Evolutionary conservation across 2,113 vertebrate genomes (phyloP).

Genomic region (Trinectes maculatus): DNA sequence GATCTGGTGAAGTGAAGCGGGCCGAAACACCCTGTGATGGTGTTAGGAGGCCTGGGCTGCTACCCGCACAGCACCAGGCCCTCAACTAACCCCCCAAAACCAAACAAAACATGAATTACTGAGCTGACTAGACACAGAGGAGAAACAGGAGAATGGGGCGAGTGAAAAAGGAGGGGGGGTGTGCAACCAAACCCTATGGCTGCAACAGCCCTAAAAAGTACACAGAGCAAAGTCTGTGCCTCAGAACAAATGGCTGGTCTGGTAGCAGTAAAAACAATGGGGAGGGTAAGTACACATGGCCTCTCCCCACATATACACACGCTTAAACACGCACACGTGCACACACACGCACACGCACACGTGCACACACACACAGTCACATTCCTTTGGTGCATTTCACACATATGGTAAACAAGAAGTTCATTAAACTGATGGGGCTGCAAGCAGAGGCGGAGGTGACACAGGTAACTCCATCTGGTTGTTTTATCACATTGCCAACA

Average conservation of each 20-base stretch:
- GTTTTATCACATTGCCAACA: constrained; percentile 59
- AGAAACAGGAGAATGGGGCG: constrained; percentile 45
- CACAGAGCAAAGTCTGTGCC: constrained; percentile 55
- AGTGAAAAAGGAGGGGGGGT: constrained; percentile 26
- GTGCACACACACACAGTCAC: constrained; percentile 29
- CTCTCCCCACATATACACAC: constrained; percentile 55
- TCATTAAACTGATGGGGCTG: constrained; percentile 60
- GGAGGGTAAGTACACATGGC: constrained; percentile 72
- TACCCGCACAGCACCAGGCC: constrained; percentile 49
- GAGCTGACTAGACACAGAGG: constrained; percentile 38
- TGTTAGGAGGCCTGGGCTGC: constrained; percentile 64
- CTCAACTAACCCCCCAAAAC: constrained; percentile 43
- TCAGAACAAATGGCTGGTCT: constrained; percentile 69
- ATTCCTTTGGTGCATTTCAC: constrained; percentile 73
- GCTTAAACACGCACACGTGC: background rate
- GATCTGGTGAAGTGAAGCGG: constrained; percentile 78
- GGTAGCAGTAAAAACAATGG: constrained; percentile 76
- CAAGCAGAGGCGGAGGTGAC: constrained; percentile 28
- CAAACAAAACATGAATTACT: constrained; percentile 64
- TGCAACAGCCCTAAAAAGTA: constrained; percentile 51
- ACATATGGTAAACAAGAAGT: constrained; percentile 71
- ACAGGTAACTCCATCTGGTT: constrained; percentile 65
- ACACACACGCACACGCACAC: constrained; percentile 12
- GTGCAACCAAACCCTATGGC: constrained; percentile 61
- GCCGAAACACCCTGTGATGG: constrained; percentile 72